These are phyloP conservation scores for Apis mellifera DNA, from an alignment of 1,140 invertebrate species.

Conservation along the genomic window Amel_HAv3.1 CM009936.2:6313001-6313500, in stretches of 20 bases:
- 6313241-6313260: constrained; percentile 6
- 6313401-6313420: background rate
- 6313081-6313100: too few species aligned
- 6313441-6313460: constrained; percentile 44
- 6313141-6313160: background rate
- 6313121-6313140: too few species aligned
- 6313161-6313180: background rate
- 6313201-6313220: background rate
- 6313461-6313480: constrained; percentile 26
- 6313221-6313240: too few species aligned
- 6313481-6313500: constrained; percentile 6
- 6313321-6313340: background rate
- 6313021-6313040: too few species aligned
- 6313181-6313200: background rate
- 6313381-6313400: constrained; percentile 22
- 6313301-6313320: background rate
- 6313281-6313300: background rate
- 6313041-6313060: too few species aligned
- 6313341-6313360: constrained; percentile 19
- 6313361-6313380: background rate
- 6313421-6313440: constrained; percentile 5
- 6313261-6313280: background rate
- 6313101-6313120: background rate
- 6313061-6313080: too few species aligned
- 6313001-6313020: too few species aligned